Base-by-base conservation (phyloP, 2,797 vertebrate species). In the Pipistrellus pygmaeus region DNA sequence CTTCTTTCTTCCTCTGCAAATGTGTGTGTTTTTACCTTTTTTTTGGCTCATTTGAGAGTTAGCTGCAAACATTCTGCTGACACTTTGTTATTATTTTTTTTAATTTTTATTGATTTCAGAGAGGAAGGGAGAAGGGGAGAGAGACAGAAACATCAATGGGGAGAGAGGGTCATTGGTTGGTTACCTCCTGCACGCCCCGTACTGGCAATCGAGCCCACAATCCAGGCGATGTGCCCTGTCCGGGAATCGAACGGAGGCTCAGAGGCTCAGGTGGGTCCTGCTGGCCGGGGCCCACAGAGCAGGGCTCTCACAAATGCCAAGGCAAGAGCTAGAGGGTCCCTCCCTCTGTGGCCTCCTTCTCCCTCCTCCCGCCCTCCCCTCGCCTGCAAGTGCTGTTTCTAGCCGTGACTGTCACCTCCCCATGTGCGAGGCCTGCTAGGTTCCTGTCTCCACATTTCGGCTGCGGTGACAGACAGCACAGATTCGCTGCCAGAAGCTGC, bases 381-480 rank as follows among this genome's bases (percentile, higher is more conserved):
- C 6, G 0, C 73, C 51, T n/a, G 38, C 75, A 15, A 20, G 3
- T 62, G 85, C 62, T 94, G 60, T 91, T 91, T 76, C 88, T 76
- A 41, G 76, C 44, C 2, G 85, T 57, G 3, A 9, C 76, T 46
- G 32, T 85, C 94, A 60, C 87, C 62, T 68, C 73, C 1, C 7
- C 68, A 6, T 8, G 53, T 57, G 71, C 0, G 35, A 80, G 71
- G 30, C 62, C 89, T 0, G 1, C 83, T 9, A 6, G 64, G 66
- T 81, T 81, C 93, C 82, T 89, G 89, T 88, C 81, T 57, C 60
- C 23, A 9, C 68, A 5, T 76, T 17, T 46, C 94, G 62, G 71
- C 80, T 41, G 1, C 41, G 0, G 44, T 95, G 93, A 90, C 87
- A 95, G 92, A 95, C 77, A 85, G 75, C 81, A 87, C 92, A 20